These are phyloP conservation scores for Sinocyclocheilus rhinocerous DNA, from an alignment of 2,113 vertebrate species.

Conservation along the genomic window DNA sequence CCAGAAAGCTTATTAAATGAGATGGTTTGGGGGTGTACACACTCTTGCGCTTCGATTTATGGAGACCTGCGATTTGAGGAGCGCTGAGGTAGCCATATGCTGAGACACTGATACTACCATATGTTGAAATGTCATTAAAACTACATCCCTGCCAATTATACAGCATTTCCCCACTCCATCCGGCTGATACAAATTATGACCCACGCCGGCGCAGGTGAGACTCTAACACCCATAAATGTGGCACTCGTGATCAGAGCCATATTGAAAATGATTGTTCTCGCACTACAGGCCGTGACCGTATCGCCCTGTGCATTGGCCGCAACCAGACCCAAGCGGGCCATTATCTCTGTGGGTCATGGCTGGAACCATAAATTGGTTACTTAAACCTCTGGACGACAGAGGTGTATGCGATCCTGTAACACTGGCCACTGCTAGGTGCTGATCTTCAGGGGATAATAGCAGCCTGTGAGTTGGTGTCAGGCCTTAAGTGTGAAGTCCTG, in stretches of 20 bases:
- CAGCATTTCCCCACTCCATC: not conserved
- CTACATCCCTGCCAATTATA: slow-evolving; percentile 11
- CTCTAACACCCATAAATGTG: slow-evolving; percentile 22
- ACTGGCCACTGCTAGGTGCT: not conserved
- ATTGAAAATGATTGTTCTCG: slow-evolving; percentile 31
- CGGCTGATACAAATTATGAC: not conserved
- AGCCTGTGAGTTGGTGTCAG: not conserved
- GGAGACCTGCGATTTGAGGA: slow-evolving; percentile 10
- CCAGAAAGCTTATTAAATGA: slow-evolving; percentile 41
- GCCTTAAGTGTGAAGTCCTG: not conserved
- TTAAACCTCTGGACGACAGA: not conserved
- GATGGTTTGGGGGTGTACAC: not conserved
- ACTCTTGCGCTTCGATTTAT: not conserved
- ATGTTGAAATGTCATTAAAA: not conserved
- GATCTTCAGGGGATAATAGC: slow-evolving; percentile 26
- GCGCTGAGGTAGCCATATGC: slow-evolving; percentile 12
- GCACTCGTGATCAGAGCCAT: not conserved
- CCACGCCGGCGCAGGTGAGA: not conserved
- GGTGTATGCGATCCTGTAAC: slow-evolving; percentile 13
- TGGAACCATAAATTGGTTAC: slow-evolving; percentile 28
- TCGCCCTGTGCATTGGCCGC: not conserved
- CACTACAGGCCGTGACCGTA: not conserved
- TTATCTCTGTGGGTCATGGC: slow-evolving; percentile 27
- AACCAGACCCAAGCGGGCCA: slow-evolving; percentile 3
- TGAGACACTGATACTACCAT: not conserved